phyloP scores from a whole-genome alignment of 2,888 invertebrate genomes.

The Tribolium freemani region DNA sequence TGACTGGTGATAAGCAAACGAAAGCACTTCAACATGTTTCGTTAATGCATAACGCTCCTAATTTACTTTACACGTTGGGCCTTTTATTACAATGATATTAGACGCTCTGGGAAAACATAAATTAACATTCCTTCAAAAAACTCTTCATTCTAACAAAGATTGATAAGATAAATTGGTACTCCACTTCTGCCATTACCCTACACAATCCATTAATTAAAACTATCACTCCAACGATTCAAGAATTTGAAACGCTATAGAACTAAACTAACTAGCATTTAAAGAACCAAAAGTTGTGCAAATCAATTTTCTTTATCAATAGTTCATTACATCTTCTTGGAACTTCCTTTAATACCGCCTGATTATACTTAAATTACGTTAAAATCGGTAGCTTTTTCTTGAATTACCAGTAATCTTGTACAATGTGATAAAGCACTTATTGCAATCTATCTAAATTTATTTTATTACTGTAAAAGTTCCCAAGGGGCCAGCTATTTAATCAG shows the following conservation, averaged over 20 bases:
- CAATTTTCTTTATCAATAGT: slow-evolving; percentile 13
- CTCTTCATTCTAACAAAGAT: slow-evolving; percentile 13
- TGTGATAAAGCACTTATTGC: background rate
- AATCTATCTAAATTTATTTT: background rate
- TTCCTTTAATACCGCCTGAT: background rate
- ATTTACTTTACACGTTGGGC: slow-evolving; percentile 33
- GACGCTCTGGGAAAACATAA: slow-evolving; percentile 15
- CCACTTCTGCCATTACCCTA: slow-evolving; percentile 11
- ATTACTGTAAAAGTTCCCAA: background rate
- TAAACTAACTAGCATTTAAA: slow-evolving; percentile 14
- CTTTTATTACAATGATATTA: slow-evolving; percentile 30
- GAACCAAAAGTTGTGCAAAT: slow-evolving; percentile 3
- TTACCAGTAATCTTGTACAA: too few species aligned
- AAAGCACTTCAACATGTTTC: slow-evolving; percentile 45
- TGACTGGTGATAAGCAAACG: slow-evolving; percentile 40
- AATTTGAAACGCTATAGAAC: background rate
- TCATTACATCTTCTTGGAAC: background rate
- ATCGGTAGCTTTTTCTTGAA: background rate
- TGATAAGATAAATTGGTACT: background rate
- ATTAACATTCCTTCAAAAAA: slow-evolving; percentile 23
- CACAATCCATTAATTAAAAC: slow-evolving; percentile 29
- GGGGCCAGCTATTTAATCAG: background rate
- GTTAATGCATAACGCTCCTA: slow-evolving; percentile 45
- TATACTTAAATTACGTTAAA: background rate
- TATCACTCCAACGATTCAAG: background rate